Evolutionary conservation across 2,113 vertebrate genomes (phyloP).

Genomic region (Bufo bufo): DNA sequence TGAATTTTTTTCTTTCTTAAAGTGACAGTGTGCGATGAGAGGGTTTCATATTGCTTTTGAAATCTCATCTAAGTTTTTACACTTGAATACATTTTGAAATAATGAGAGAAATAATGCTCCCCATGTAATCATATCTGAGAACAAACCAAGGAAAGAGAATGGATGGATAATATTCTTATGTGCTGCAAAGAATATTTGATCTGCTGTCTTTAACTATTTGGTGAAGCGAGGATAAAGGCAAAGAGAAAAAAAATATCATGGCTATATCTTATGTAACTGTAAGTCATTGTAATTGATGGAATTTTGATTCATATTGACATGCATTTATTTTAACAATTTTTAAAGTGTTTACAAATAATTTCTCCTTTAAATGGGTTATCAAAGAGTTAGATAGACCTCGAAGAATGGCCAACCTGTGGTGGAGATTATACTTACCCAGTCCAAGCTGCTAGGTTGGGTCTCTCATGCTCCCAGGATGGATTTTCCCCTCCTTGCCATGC

Average conservation of each 20-base stretch:
- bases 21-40: neutral
- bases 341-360: neutral
- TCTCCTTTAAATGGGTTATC: too few relatives aligned
- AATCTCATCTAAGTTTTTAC: slow-evolving; percentile 31
- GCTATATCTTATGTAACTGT: neutral
- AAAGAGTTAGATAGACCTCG: too few relatives aligned
- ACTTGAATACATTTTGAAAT: slow-evolving; percentile 36
- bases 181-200: neutral
- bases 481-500: too few relatives aligned
- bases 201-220: slow-evolving; percentile 15
- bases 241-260: neutral
- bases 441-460: too few relatives aligned
- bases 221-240: slow-evolving; percentile 8
- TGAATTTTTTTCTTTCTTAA: slow-evolving; percentile 15
- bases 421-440: too few relatives aligned
- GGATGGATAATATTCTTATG: neutral
- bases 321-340: neutral
- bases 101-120: slow-evolving; percentile 29
- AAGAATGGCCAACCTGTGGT: too few relatives aligned
- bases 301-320: neutral
- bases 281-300: neutral
- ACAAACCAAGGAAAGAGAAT: neutral
- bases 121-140: slow-evolving; percentile 20
- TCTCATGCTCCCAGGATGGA: too few relatives aligned
- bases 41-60: neutral